These are phyloP conservation scores for Elmis aenea DNA, from an alignment of 2,888 invertebrate genomes.

Conservation along the genomic window DNA sequence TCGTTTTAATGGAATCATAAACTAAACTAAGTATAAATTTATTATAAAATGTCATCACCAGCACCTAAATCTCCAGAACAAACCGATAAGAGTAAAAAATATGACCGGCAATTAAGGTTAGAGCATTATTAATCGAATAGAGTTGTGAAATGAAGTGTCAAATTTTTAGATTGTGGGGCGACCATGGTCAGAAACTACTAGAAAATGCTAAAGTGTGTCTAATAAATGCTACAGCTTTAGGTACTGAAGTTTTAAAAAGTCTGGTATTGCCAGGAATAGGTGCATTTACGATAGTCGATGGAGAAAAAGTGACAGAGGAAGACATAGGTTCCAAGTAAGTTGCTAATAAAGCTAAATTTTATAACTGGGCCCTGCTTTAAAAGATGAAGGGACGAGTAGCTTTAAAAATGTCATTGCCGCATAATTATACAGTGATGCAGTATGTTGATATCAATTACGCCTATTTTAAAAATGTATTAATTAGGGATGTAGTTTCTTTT, in stretches of 20 bases:
- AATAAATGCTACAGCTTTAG: slow-evolving; percentile 88
- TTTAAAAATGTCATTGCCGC: no score
- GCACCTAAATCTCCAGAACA: slow-evolving; percentile 62
- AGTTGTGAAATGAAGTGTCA: no score
- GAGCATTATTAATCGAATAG: background rate
- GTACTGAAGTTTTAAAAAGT: slow-evolving; percentile 93
- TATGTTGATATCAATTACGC: no score
- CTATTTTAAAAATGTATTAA: no score
- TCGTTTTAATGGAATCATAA: no score
- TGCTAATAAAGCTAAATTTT: slow-evolving; percentile 2
- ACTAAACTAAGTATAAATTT: no score
- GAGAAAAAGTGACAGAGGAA: slow-evolving; percentile 78
- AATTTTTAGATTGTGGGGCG: slow-evolving; percentile 89
- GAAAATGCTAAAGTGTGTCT: slow-evolving; percentile 89
- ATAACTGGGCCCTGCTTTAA: no score
- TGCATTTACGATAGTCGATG: slow-evolving; percentile 89
- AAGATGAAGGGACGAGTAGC: no score
- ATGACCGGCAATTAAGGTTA: slow-evolving; percentile 64
- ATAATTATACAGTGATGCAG: no score
- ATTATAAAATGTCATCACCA: slow-evolving; percentile 60
- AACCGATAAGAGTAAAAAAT: slow-evolving; percentile 66
- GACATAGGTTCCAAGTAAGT: slow-evolving; percentile 89
- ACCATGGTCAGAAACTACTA: slow-evolving; percentile 88
- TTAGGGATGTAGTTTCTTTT: slow-evolving; percentile 88
- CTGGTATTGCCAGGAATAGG: slow-evolving; percentile 92